phyloP scores from a whole-genome alignment of 2,888 invertebrate genomes.

The Lasiommata megera region DNA sequence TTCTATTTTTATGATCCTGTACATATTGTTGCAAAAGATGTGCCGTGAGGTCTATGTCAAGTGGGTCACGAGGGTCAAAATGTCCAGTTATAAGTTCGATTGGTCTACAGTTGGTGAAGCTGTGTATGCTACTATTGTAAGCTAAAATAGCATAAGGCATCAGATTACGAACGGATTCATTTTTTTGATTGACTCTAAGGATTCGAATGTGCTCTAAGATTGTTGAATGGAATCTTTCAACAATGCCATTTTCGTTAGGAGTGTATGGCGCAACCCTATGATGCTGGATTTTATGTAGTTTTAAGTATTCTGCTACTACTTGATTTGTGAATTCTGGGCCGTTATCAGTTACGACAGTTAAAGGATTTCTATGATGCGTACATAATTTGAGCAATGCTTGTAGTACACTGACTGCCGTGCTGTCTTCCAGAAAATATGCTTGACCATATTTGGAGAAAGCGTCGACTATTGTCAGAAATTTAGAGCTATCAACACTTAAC shows the following conservation, averaged over 20 bases:
- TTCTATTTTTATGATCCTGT: constrained; percentile 27
- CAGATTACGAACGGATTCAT: constrained; percentile 25
- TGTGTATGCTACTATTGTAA: constrained; percentile 31
- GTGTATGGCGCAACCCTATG: constrained; percentile 26
- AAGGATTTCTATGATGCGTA: constrained; percentile 33
- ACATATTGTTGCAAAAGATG: constrained; percentile 37
- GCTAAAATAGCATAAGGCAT: constrained; percentile 26
- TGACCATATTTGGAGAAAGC: constrained; percentile 29
- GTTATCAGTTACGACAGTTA: constrained; percentile 32
- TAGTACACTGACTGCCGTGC: constrained; percentile 25
- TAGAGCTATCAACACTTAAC: constrained; percentile 19
- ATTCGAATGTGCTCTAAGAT: constrained; percentile 33
- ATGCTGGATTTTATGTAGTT: constrained; percentile 29
- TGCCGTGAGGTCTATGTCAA: constrained; percentile 33
- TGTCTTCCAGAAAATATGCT: constrained; percentile 23
- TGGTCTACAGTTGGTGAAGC: constrained; percentile 37
- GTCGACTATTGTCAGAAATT: constrained; percentile 25
- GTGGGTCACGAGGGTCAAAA: constrained; percentile 35
- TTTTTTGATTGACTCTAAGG: constrained; percentile 22
- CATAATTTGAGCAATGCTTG: constrained; percentile 22
- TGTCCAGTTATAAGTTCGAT: constrained; percentile 36
- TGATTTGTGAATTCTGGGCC: constrained; percentile 37
- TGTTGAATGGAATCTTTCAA: constrained; percentile 31
- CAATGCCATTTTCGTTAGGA: constrained; percentile 30
- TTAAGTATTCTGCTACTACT: constrained; percentile 29